Evolutionary conservation across 2,797 vertebrate species (phyloP).

Genomic region (Halcyon smyrnensis): DNA sequence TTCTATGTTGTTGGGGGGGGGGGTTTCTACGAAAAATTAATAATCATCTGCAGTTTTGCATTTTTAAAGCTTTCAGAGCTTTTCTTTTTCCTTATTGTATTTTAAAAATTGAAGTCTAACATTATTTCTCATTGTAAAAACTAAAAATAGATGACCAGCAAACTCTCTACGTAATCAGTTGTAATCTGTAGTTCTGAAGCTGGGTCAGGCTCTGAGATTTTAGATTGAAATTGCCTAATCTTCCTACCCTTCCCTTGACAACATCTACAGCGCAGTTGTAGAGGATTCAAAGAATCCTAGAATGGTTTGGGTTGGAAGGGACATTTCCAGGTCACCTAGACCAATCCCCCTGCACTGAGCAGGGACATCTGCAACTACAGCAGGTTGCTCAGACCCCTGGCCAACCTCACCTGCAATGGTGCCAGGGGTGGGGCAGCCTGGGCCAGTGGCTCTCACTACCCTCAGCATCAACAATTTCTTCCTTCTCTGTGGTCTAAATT

Average conservation of each 20-base stretch:
- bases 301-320: background rate
- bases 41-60: rapidly evolving
- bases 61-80: background rate
- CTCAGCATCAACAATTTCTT: background rate
- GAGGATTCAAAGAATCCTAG: background rate
- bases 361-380: background rate
- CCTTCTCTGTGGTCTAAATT: background rate
- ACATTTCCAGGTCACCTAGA: background rate
- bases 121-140: rapidly evolving
- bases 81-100: background rate
- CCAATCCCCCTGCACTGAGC: background rate
- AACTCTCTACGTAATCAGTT: background rate
- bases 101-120: background rate
- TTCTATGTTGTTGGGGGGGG: background rate
- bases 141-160: rapidly evolving
- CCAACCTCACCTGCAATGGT: background rate
- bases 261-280: rapidly evolving
- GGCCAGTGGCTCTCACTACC: background rate
- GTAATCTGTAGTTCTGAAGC: background rate
- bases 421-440: background rate
- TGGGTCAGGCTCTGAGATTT: background rate
- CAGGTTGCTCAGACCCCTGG: background rate
- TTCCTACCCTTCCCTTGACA: background rate
- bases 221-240: rapidly evolving
- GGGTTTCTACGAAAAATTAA: background rate